These are phyloP conservation scores for Coenonympha glycerion DNA, from an alignment of 2,888 invertebrate species.

Conservation along the genomic window DNA sequence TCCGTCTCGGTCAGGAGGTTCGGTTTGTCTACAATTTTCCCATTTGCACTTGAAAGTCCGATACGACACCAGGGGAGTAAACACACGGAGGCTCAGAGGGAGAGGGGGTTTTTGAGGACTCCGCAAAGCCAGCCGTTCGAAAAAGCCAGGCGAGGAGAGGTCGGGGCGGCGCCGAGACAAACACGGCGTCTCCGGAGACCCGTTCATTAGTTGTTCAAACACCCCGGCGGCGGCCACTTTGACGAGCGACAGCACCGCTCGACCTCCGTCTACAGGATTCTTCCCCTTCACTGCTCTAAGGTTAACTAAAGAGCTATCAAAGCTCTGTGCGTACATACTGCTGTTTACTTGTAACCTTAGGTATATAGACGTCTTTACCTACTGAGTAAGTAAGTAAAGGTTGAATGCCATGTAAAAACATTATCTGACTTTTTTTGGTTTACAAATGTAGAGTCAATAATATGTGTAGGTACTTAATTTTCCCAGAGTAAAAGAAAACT, in stretches of 20 bases:
- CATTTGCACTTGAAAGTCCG: slow-evolving; percentile 57
- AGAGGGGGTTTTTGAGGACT: slow-evolving; percentile 31
- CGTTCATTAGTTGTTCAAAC: slow-evolving; percentile 75
- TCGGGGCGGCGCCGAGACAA: slow-evolving; percentile 48
- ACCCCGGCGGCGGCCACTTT: slow-evolving; percentile 72
- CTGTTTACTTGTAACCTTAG: not conserved
- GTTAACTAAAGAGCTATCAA: slow-evolving; percentile 45
- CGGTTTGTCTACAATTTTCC: slow-evolving; percentile 45
- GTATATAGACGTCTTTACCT: no score
- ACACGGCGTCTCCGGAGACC: slow-evolving; percentile 69
- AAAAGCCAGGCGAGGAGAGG: slow-evolving; percentile 56
- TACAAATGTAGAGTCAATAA: no score
- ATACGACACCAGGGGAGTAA: slow-evolving; percentile 56
- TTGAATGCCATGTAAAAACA: not conserved
- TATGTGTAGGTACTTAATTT: no score
- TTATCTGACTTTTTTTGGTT: no score
- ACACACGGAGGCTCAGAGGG: slow-evolving; percentile 35
- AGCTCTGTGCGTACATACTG: not conserved
- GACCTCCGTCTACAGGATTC: slow-evolving; percentile 44
- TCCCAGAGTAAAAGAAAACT: no score
- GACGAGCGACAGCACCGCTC: slow-evolving; percentile 60
- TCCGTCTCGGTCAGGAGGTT: slow-evolving; percentile 28
- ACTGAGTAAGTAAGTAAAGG: not conserved
- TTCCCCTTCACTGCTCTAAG: slow-evolving; percentile 66
- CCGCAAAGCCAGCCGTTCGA: slow-evolving; percentile 49